A percentile compares a stretch with the other conserved stretches of the same genome.
phyloP scores from a whole-genome alignment of 2,888 invertebrate genomes.

The Drosophila antonietae region DNA sequence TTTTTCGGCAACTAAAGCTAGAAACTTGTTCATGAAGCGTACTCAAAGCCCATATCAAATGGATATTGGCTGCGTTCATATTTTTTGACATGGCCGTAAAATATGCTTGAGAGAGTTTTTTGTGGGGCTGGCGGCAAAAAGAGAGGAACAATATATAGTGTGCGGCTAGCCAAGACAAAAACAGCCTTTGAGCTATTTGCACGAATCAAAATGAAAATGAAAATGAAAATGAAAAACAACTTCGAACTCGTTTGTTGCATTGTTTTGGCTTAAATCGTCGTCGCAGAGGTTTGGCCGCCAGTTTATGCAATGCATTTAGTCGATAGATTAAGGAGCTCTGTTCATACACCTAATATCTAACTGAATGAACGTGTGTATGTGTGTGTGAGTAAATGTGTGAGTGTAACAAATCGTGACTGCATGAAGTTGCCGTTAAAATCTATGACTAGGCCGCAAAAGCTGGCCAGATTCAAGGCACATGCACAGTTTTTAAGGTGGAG shows the following conservation, averaged over 20 bases:
- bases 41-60: constrained; percentile 40
- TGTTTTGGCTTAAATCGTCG: constrained; percentile 61
- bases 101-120: constrained; percentile 11
- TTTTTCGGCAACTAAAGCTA: constrained; percentile 22
- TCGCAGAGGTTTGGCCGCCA: constrained; percentile 66
- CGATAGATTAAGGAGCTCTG: constrained; percentile 73
- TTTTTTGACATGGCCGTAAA: constrained; percentile 63
- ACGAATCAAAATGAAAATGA: constrained; percentile 40
- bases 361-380: constrained; percentile 21
- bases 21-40: constrained; percentile 43
- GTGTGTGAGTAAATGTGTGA: constrained; percentile 38
- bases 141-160: constrained; percentile 8
- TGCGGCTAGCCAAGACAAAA: constrained; percentile 44
- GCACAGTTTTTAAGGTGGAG: constrained; percentile 74
- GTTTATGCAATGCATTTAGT: constrained; percentile 79
- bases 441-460: constrained; percentile 43
- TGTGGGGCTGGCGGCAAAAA: background rate
- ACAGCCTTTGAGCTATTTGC: constrained; percentile 74
- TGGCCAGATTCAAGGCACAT: constrained; percentile 47
- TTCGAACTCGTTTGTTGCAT: constrained; percentile 65
- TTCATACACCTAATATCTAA: constrained; percentile 32
- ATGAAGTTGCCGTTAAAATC: constrained; percentile 77
- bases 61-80: constrained; percentile 60
- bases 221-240: constrained; percentile 30
- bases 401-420: constrained; percentile 72